A percentile compares a stretch with the other conserved stretches of the same genome.
Conservation (phyloP, 2,797 vertebrate species). For the Sebastes ruberrimus region DNA sequence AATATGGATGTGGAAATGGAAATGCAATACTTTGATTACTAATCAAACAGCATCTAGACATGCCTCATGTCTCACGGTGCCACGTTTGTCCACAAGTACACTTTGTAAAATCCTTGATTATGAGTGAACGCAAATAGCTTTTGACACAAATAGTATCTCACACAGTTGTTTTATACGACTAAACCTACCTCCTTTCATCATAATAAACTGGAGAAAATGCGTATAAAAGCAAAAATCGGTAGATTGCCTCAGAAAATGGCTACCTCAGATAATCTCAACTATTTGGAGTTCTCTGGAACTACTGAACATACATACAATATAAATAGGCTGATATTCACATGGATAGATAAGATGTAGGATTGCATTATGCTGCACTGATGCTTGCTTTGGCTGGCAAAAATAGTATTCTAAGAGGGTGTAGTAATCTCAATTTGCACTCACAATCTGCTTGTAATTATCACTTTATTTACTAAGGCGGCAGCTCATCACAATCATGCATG, state of each 20-base stretch:
- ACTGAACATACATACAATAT: background rate
- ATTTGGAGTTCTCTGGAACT: background rate
- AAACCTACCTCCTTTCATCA: background rate
- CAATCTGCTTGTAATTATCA: background rate
- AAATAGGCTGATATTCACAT: too few relatives aligned
- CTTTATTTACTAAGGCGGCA: background rate
- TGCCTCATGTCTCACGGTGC: background rate
- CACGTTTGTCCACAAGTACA: background rate
- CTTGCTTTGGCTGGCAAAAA: too few relatives aligned
- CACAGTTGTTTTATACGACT: background rate
- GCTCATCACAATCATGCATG: background rate
- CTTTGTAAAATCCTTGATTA: background rate
- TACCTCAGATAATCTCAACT: background rate
- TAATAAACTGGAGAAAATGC: background rate
- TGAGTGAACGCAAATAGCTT: background rate
- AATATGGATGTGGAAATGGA: too few relatives aligned
- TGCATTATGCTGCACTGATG: too few relatives aligned
- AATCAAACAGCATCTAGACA: background rate
- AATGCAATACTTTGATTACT: background rate
- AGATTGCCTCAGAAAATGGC: background rate
- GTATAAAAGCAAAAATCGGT: background rate
- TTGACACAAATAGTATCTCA: background rate
- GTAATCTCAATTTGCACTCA: background rate
- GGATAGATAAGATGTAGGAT: background rate
- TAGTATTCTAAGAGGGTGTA: too few relatives aligned